Conservation (phyloP, 2,113 vertebrate species). For the Ascaphus truei region DNA sequence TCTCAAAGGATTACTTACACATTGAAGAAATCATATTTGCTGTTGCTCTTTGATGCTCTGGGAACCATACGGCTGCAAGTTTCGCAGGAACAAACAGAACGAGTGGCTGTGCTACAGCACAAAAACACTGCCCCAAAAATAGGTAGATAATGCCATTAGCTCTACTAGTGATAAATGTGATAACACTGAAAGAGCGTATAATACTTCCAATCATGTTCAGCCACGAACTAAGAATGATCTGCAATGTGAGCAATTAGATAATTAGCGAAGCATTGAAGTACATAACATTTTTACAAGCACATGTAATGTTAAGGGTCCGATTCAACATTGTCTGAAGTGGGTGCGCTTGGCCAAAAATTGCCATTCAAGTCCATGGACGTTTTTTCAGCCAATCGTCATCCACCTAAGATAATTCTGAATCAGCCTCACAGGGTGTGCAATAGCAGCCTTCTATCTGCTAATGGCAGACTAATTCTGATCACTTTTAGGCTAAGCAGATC, state of each 20-base stretch:
- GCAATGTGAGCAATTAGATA: conserved; percentile 7
- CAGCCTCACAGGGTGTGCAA: no score
- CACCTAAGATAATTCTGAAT: no score
- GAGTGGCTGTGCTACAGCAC: conserved; percentile 84
- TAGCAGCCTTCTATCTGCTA: no score
- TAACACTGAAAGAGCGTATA: conserved; percentile 56
- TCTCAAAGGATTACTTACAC: conserved; percentile 72
- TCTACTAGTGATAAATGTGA: neutral
- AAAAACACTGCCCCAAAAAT: conserved; percentile 78
- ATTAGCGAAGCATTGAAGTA: neutral
- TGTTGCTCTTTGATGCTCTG: conserved; percentile 82
- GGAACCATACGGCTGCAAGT: conserved; percentile 90
- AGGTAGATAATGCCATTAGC: conserved; percentile 53
- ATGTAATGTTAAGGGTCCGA: no score
- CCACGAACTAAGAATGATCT: conserved; percentile 82
- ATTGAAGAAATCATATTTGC: conserved; percentile 89
- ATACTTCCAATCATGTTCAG: conserved; percentile 78
- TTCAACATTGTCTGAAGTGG: no score
- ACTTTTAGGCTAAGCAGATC: no score
- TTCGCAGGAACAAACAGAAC: conserved; percentile 89
- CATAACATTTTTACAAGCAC: no score
- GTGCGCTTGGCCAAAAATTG: no score
- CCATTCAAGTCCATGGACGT: no score
- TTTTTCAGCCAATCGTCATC: no score
- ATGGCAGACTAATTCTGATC: no score